Conservation (phyloP, 2,113 vertebrate species). For the Thinocorus orbignyianus region DNA sequence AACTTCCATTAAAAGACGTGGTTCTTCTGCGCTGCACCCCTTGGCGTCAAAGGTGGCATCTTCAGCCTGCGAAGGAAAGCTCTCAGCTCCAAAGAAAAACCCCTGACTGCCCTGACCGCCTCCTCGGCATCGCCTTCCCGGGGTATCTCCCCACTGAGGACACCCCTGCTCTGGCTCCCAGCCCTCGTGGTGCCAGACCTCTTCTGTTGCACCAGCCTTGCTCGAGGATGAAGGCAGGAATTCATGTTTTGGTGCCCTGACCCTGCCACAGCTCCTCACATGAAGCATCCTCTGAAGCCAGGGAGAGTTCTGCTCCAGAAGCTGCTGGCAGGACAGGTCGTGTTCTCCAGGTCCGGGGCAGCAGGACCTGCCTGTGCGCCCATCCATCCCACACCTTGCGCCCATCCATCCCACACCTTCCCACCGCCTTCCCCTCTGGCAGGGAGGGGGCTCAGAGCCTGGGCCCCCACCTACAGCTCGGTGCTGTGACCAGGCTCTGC, state of each 20-base stretch:
- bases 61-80: background rate
- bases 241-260: background rate
- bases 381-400: background rate
- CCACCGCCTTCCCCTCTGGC: background rate
- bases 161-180: background rate
- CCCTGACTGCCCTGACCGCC: background rate
- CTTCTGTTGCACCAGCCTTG: constrained; percentile 22
- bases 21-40: background rate
- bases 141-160: background rate
- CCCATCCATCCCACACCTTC: background rate
- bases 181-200: background rate
- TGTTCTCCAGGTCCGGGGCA: background rate
- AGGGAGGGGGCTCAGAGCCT: background rate
- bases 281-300: background rate
- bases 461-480: background rate
- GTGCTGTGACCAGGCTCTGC: background rate
- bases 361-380: background rate
- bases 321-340: background rate
- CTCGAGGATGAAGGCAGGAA: background rate
- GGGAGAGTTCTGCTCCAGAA: background rate
- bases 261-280: background rate
- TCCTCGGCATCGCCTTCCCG: background rate
- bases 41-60: background rate
- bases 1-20: background rate
- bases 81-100: background rate